Conservation (phyloP, 1,140 invertebrate species). For the Episyrphus balteatus region DNA sequence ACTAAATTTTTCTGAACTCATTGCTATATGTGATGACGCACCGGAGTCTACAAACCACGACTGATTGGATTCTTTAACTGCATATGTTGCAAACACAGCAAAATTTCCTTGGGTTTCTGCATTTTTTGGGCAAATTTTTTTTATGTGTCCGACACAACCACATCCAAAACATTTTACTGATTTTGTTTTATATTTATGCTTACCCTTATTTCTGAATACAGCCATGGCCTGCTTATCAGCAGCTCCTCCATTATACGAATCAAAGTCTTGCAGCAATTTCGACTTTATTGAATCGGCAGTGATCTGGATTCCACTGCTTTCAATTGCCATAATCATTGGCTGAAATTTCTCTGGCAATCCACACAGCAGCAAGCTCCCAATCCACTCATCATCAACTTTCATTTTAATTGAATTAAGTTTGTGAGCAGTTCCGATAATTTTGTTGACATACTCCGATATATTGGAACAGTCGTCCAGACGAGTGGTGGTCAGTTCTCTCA, state of each 20-base stretch:
- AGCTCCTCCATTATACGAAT: background rate
- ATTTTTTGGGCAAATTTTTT: background rate
- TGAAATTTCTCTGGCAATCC: conserved; percentile 31
- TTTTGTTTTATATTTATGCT: too few relatives aligned
- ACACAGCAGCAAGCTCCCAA: too few relatives aligned
- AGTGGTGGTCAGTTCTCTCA: too few relatives aligned
- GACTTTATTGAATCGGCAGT: conserved; percentile 30
- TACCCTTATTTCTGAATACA: too few relatives aligned
- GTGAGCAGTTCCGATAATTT: too few relatives aligned
- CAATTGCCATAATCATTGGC: conserved; percentile 37
- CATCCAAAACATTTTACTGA: too few relatives aligned
- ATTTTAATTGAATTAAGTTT: too few relatives aligned
- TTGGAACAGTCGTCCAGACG: too few relatives aligned
- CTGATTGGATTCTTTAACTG: background rate
- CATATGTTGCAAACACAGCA: background rate
- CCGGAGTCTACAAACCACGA: background rate
- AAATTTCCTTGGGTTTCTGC: background rate
- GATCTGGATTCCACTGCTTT: conserved; percentile 21
- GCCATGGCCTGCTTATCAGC: background rate
- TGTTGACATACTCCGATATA: too few relatives aligned
- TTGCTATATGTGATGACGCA: background rate
- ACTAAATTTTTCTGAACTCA: background rate
- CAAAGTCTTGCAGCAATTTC: conserved; percentile 18
- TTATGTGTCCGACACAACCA: too few relatives aligned
- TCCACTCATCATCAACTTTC: too few relatives aligned